Base-by-base conservation (phyloP, 2,797 vertebrate species). In the Carapus acus region DNA sequence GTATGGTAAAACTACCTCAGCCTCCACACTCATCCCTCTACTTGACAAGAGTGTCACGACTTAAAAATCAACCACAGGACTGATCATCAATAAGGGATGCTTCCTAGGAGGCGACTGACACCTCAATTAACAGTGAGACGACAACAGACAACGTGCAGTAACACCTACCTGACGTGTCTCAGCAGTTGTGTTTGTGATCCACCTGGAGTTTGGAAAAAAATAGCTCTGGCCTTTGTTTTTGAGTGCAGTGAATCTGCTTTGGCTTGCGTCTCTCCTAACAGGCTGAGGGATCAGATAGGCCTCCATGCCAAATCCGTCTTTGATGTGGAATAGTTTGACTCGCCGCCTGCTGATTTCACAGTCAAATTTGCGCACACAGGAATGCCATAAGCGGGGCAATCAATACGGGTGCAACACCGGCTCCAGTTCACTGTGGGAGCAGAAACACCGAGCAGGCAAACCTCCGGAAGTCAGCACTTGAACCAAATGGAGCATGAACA, bases 291-390 rank as follows among this genome's bases (percentile, higher is more conserved):
- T 40, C 31, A 8, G 19, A 34, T 15, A 21, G 20, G 8, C 55
- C 42, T 16, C 12, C 3, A 52, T 54, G 43, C 2, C 6, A 48
- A 15, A 23, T 31, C 5, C 9, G 17, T 29, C 48, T 14, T 46
- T 67, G 65, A 71, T 70, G 59, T 71, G 52, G 53, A 58, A 22
- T 39, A 52, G 54, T 62, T 68, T 49, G 22, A 27, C 37, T 14
- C 41, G 16, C 43, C 65, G 65, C 64, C 55, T 79, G 71, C 74
- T 79, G 77, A 80, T 79, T 65, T 81, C 54, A 69, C 69, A 74
- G 62, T 67, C 43, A 80, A 71, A 66, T 80, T 12, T 64, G 54
- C 55, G 62, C 58, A 66, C 66, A 60, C 51, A 55, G 66, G 64
- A 53, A 70, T 58, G 61, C 71, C 52, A 65, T 61, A 51, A 71